Evolutionary conservation across 2,113 vertebrate species (phyloP).

Genomic region (Copsychus sechellarum): DNA sequence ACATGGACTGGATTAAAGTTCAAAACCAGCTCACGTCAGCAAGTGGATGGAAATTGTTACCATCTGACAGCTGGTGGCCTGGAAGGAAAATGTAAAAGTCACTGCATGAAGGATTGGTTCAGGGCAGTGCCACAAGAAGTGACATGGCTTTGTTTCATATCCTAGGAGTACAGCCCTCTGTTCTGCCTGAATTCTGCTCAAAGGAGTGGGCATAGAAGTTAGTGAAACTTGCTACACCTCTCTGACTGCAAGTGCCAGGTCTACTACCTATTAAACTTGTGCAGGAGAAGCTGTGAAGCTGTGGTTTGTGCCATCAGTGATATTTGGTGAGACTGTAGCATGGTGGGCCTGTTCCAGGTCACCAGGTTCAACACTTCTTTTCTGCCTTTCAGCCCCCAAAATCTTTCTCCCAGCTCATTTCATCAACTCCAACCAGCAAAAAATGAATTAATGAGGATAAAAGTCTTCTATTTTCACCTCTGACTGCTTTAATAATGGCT

Average conservation of each 20-base stretch:
- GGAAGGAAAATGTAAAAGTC: constrained; percentile 72
- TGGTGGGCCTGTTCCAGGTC: neutral
- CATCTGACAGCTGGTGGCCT: constrained; percentile 80
- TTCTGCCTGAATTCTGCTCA: neutral
- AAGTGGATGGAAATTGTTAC: constrained; percentile 83
- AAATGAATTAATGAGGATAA: neutral
- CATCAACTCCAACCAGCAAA: neutral
- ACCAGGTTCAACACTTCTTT: neutral
- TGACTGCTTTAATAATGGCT: neutral
- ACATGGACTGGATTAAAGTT: constrained; percentile 82
- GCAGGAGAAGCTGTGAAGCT: neutral
- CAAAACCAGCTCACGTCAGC: constrained; percentile 81
- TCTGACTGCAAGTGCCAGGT: neutral
- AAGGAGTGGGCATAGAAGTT: neutral
- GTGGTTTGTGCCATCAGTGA: neutral
- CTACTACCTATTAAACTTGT: neutral
- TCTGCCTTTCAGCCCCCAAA: neutral
- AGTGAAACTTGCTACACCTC: neutral
- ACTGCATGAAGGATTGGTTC: constrained; percentile 62
- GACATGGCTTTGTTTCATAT: constrained; percentile 43
- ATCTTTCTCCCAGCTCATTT: neutral
- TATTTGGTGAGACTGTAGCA: neutral
- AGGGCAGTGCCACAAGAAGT: constrained; percentile 53
- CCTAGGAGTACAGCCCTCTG: neutral
- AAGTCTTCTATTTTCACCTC: neutral